A percentile compares a stretch with the other conserved stretches of the same genome.
Conservation (phyloP, 2,797 vertebrate genomes). For the Scolopax bukidnonensis region DNA sequence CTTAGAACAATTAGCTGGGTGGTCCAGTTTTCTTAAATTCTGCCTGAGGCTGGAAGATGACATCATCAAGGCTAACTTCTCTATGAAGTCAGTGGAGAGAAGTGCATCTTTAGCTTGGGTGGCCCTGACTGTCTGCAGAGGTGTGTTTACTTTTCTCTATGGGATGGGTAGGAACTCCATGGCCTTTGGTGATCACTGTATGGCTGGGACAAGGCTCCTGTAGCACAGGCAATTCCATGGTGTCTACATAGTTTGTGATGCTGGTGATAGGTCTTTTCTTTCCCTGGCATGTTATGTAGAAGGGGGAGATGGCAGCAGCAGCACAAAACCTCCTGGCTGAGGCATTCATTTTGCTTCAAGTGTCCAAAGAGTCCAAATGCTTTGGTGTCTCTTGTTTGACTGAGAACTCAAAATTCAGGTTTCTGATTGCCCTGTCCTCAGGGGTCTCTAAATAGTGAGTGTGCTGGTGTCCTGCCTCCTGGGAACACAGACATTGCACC, state of each 20-base stretch:
- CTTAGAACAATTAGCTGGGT: neutral
- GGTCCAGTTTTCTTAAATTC: neutral
- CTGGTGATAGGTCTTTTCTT: neutral
- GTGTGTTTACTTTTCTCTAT: neutral
- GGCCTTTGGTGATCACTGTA: neutral
- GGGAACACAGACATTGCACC: neutral
- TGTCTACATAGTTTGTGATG: neutral
- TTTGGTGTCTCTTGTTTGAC: neutral
- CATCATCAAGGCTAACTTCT: neutral
- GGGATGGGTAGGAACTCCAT: neutral
- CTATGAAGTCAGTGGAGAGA: neutral
- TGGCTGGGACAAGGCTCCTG: neutral
- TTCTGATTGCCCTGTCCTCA: neutral
- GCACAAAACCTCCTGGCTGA: neutral
- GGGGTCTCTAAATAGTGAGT: neutral
- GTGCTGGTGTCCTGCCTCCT: neutral
- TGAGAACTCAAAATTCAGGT: neutral
- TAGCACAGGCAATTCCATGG: neutral
- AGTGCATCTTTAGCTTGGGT: neutral
- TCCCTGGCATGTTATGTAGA: neutral
- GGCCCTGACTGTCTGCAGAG: neutral
- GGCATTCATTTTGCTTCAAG: neutral
- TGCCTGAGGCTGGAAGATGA: neutral
- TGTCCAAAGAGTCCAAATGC: neutral
- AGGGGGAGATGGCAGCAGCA: neutral